A percentile compares a stretch with the other conserved stretches of the same genome.
Conservation (phyloP, 2,797 vertebrate species). For the Oryzias sinensis region DNA sequence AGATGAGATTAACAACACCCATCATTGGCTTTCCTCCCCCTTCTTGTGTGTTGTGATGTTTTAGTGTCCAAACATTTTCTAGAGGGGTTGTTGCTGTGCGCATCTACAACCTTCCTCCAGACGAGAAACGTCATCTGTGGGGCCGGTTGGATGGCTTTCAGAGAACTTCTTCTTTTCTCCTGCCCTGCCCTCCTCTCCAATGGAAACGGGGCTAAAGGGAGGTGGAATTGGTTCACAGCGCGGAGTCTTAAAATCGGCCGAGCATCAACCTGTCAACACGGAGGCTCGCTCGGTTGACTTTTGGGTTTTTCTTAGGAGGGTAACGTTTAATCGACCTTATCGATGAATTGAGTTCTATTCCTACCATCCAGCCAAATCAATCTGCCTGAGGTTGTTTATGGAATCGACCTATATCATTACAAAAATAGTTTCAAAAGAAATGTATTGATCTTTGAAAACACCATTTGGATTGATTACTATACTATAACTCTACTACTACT, state of each 20-base stretch:
- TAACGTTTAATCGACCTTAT: too few species aligned
- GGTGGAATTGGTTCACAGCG: constrained; percentile 64
- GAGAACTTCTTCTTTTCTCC: constrained; percentile 19
- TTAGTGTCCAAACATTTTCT: constrained; percentile 49
- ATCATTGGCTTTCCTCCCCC: constrained; percentile 40
- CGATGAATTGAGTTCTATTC: too few species aligned
- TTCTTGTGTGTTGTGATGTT: constrained; percentile 36
- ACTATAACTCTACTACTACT: too few species aligned
- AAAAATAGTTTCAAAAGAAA: too few species aligned
- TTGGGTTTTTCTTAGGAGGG: too few species aligned
- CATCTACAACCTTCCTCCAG: constrained; percentile 42
- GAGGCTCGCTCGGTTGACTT: constrained; percentile 29
- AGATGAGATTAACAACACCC: constrained; percentile 52
- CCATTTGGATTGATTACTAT: too few species aligned
- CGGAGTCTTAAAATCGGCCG: constrained; percentile 46
- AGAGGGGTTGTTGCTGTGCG: constrained; percentile 31
- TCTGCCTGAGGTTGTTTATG: too few species aligned
- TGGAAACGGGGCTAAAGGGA: constrained; percentile 45
- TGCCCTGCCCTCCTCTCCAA: constrained; percentile 30
- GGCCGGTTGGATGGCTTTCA: constrained; percentile 47
- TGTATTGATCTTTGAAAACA: too few species aligned
- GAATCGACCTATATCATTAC: too few species aligned
- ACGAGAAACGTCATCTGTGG: constrained; percentile 38
- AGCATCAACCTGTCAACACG: constrained; percentile 1
- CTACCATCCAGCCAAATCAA: too few species aligned